Conservation (phyloP, 2,888 invertebrate species). For the Limnephilus rhombicus region DNA sequence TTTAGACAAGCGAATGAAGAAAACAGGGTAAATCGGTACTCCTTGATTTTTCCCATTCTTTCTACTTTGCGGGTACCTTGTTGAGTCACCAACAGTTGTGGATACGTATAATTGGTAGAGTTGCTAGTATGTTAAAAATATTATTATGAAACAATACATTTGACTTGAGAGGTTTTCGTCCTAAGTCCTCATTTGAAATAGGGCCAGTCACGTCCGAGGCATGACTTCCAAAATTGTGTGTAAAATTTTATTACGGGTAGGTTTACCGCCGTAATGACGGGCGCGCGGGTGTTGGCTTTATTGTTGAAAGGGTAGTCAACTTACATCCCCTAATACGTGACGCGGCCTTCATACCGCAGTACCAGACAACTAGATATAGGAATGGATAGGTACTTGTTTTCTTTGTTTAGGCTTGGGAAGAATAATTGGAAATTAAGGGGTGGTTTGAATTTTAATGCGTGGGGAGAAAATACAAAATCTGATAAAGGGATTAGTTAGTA, state of each 20-base stretch:
- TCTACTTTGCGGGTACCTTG: too few species aligned
- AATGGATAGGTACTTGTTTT: neutral
- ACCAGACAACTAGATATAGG: neutral
- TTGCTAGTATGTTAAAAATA: too few species aligned
- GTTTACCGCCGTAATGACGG: conserved; percentile 58
- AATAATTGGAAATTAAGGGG: neutral
- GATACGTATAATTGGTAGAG: too few species aligned
- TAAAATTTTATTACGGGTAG: conserved; percentile 60
- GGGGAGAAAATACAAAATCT: neutral
- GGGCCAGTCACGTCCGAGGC: conserved; percentile 35
- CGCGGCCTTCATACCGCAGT: conserved; percentile 25
- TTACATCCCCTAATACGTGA: conserved; percentile 47
- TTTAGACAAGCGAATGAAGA: too few species aligned
- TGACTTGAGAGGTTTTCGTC: neutral
- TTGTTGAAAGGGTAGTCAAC: conserved; percentile 45
- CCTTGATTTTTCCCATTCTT: too few species aligned
- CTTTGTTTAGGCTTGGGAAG: neutral
- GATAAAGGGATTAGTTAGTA: neutral
- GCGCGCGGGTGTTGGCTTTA: conserved; percentile 36
- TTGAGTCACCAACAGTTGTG: too few species aligned
- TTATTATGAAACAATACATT: neutral
- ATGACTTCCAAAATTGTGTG: conserved; percentile 52
- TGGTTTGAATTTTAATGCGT: neutral
- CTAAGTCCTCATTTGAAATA: conserved; percentile 32
- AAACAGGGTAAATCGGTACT: too few species aligned